Evolutionary conservation across 2,797 vertebrate species (phyloP).

Genomic region (Perodicticus potto): DNA sequence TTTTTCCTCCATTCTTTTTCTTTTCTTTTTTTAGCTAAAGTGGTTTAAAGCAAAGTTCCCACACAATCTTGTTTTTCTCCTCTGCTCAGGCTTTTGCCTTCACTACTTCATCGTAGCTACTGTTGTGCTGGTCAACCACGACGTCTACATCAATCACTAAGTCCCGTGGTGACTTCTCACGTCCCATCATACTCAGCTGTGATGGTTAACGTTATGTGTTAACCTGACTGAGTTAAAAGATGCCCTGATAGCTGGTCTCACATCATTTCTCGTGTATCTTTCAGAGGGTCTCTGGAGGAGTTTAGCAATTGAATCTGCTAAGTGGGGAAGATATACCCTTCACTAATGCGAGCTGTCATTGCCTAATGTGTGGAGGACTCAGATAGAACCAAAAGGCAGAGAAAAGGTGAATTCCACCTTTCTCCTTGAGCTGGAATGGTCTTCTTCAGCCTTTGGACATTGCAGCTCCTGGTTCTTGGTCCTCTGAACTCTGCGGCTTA

Average conservation of each 20-base stretch:
- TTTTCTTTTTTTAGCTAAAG: neutral
- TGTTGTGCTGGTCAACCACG: neutral
- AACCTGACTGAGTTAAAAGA: neutral
- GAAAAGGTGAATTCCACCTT: neutral
- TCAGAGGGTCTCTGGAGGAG: neutral
- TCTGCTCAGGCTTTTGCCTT: neutral
- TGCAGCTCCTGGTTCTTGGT: neutral
- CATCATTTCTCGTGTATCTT: neutral
- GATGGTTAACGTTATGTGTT: neutral
- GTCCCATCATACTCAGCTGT: neutral
- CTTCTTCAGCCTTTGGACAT: neutral
- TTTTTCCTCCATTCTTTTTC: neutral
- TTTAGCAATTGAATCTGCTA: neutral
- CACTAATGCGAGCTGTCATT: too few species aligned
- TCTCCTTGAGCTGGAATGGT: neutral
- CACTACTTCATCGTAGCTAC: neutral
- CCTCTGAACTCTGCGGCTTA: neutral
- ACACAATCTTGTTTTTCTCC: neutral
- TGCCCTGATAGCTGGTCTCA: neutral
- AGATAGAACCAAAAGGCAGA: neutral
- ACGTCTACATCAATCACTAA: neutral
- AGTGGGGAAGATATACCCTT: neutral
- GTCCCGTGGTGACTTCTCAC: neutral
- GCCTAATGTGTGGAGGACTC: neutral
- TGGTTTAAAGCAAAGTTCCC: neutral